These are phyloP conservation scores for Zaprionus ghesquierei DNA, from an alignment of 1,140 invertebrate species.

Conservation along the genomic window DNA sequence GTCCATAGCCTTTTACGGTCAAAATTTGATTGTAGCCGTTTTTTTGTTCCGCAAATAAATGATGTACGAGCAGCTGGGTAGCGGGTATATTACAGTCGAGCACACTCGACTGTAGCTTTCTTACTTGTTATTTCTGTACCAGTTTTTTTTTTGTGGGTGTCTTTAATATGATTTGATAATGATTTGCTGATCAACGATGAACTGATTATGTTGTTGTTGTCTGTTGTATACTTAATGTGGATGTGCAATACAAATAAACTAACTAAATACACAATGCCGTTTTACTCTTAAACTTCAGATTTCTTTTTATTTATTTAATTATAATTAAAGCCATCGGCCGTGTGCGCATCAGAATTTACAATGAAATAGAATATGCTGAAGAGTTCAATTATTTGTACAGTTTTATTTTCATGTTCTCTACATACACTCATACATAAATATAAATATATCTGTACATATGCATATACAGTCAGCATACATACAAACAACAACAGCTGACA, in stretches of 20 bases:
- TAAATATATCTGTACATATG: neutral
- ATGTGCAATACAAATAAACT: conserved; percentile 31
- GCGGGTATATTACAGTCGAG: too few species aligned
- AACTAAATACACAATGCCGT: conserved; percentile 3
- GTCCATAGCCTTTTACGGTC: too few species aligned
- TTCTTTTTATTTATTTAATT: neutral
- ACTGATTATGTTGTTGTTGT: neutral
- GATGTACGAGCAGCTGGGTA: too few species aligned
- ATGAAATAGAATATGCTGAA: neutral
- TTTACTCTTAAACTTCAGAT: neutral
- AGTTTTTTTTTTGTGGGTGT: conserved; percentile 37
- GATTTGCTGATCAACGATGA: conserved; percentile 21
- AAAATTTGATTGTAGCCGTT: too few species aligned
- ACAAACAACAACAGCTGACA: conserved; percentile 15
- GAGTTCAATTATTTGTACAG: conserved; percentile 6
- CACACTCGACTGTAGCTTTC: too few species aligned
- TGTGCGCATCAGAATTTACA: neutral
- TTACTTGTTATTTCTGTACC: conserved; percentile 34
- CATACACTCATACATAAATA: neutral
- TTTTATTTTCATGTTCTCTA: conserved; percentile 23
- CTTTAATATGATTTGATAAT: conserved; percentile 13
- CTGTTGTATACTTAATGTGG: conserved; percentile 15
- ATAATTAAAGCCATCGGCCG: conserved; percentile 8
- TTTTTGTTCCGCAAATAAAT: too few species aligned
- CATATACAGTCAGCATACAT: neutral